Evolutionary conservation across 2,113 vertebrate genomes (phyloP).

Genomic region (Oncorhynchus mykiss): DNA sequence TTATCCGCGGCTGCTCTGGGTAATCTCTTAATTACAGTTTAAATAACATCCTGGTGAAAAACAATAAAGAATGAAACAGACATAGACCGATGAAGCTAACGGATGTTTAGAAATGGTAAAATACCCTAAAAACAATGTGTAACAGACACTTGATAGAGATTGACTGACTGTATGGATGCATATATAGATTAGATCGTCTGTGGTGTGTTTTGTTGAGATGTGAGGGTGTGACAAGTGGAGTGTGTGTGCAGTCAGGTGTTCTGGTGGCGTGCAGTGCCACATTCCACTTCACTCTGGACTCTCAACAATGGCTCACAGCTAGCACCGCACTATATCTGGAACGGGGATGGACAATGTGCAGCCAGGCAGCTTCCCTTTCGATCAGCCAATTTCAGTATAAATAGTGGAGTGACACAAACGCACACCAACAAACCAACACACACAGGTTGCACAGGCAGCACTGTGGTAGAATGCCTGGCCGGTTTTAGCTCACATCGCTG

Average conservation of each 20-base stretch:
- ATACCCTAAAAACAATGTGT: background rate
- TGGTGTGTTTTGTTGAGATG: background rate
- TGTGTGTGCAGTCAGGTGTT: constrained; percentile 23
- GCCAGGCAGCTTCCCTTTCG: constrained; percentile 38
- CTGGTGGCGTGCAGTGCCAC: background rate
- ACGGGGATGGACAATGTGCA: constrained; percentile 38
- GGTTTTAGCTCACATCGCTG: constrained; percentile 29
- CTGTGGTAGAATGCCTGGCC: constrained; percentile 33
- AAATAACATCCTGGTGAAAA: constrained; percentile 34
- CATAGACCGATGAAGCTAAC: background rate
- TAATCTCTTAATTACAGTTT: constrained; percentile 32
- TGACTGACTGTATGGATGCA: too few species aligned
- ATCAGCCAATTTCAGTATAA: constrained; percentile 40
- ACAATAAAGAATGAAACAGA: background rate
- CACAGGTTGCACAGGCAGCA: constrained; percentile 4
- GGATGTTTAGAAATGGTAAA: background rate
- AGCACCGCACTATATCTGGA: constrained; percentile 40
- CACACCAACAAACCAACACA: constrained; percentile 11
- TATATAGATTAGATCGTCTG: too few species aligned
- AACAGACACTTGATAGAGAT: background rate
- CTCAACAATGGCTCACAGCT: constrained; percentile 22
- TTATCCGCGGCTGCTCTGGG: constrained; percentile 4
- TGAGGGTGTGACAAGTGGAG: background rate
- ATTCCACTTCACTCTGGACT: background rate
- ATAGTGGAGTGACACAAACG: constrained; percentile 33